Evolutionary conservation across 2,888 invertebrate genomes (phyloP).

Genomic region (Hipparchia sbordonii): DNA sequence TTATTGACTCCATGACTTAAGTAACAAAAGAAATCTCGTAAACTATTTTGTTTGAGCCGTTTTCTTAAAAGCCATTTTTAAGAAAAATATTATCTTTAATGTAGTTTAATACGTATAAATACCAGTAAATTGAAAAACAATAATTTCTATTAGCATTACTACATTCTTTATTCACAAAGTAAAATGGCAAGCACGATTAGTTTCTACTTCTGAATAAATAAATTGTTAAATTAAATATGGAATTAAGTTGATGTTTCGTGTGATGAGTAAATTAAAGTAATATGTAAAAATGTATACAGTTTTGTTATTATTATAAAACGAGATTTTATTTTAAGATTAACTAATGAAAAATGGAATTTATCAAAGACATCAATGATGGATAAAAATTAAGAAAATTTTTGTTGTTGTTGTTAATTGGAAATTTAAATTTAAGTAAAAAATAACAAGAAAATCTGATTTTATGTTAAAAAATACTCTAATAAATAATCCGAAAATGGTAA

Average conservation of each 20-base stretch:
- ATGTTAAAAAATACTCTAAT: not conserved
- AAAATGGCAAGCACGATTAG: slow-evolving; percentile 22
- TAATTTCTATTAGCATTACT: slow-evolving; percentile 16
- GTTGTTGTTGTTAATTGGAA: no score
- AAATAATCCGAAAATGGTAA: no score
- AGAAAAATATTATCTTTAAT: not conserved
- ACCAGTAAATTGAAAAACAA: not conserved
- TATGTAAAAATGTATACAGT: not conserved
- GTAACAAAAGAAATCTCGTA: slow-evolving; percentile 27
- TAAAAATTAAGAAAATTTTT: not conserved
- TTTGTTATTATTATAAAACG: slow-evolving; percentile 8
- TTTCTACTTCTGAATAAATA: slow-evolving; percentile 14
- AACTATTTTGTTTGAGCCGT: slow-evolving; percentile 13
- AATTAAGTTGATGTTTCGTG: not conserved
- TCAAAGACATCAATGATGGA: not conserved
- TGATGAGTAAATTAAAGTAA: slow-evolving; percentile 6
- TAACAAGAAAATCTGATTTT: not conserved
- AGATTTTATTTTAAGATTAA: slow-evolving; percentile 5
- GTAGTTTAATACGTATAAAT: not conserved
- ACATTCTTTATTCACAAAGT: slow-evolving; percentile 15
- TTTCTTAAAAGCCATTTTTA: slow-evolving; percentile 14
- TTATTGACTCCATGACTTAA: not conserved
- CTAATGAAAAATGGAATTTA: not conserved
- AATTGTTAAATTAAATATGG: slow-evolving; percentile 2
- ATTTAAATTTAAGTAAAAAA: no score